Conservation (phyloP, 2,797 vertebrate species). For the Mionectes olivaceus region DNA sequence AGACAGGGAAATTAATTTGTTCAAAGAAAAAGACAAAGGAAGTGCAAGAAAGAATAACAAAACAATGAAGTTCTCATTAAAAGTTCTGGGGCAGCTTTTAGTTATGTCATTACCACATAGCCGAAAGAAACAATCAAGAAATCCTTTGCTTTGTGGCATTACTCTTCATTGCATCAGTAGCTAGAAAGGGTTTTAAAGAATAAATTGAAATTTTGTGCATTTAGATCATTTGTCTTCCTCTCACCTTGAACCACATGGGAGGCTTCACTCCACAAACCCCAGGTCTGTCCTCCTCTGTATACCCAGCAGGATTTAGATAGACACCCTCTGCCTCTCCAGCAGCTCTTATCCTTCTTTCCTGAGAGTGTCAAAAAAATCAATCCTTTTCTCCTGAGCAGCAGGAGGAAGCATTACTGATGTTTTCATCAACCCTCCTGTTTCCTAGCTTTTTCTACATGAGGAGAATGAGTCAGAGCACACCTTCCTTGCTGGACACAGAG, state of each 20-base stretch:
- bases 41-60: neutral
- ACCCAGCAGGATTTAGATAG: neutral
- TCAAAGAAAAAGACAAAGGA: slow-evolving; percentile 26
- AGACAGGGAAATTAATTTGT: slow-evolving; percentile 33
- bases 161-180: neutral
- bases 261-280: neutral
- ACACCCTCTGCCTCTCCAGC: neutral
- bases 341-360: neutral
- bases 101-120: neutral
- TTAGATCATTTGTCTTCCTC: neutral
- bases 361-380: neutral
- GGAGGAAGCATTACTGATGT: neutral
- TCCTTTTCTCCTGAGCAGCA: neutral
- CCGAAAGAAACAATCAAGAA: neutral
- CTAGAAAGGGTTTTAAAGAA: neutral
- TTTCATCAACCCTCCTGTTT: neutral
- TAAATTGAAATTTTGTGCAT: neutral
- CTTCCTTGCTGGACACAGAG: neutral
- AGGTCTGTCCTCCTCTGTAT: neutral
- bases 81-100: neutral
- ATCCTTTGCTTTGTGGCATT: neutral
- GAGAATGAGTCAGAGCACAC: neutral
- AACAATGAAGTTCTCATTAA: neutral
- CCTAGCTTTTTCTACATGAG: neutral
- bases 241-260: neutral